Evolutionary conservation across 2,888 invertebrate species (phyloP).

Genomic region (Andrena bicolor): DNA sequence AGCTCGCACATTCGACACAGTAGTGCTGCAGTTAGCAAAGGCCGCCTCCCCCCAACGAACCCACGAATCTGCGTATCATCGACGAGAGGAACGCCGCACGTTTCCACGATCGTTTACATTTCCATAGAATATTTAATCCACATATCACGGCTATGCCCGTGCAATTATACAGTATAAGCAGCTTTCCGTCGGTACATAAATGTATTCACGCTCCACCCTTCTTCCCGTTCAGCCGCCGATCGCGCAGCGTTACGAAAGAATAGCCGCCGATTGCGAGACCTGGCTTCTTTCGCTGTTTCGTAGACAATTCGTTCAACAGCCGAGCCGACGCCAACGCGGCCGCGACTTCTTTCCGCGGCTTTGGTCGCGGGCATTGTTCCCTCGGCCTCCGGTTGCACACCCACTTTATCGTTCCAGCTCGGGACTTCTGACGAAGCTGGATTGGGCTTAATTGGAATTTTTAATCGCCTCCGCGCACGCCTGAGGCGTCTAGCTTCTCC

Average conservation of each 20-base stretch:
- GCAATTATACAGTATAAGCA: too few relatives aligned
- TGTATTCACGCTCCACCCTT: neutral
- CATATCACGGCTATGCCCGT: too few relatives aligned
- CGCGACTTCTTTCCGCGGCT: neutral
- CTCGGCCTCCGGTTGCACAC: neutral
- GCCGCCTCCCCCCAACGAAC: too few relatives aligned
- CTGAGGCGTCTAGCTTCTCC: conserved; percentile 9
- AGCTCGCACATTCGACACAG: too few relatives aligned
- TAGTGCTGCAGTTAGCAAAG: too few relatives aligned
- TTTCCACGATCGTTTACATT: too few relatives aligned
- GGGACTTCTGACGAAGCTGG: conserved; percentile 44
- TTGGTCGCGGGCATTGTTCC: neutral
- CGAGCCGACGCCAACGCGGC: too few relatives aligned
- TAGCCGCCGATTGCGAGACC: conserved; percentile 4
- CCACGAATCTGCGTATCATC: too few relatives aligned
- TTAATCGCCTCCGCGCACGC: conserved; percentile 48
- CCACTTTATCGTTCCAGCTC: neutral
- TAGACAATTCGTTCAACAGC: neutral
- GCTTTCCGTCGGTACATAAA: neutral
- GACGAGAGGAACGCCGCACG: too few relatives aligned
- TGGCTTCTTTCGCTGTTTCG: neutral
- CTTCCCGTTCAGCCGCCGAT: neutral
- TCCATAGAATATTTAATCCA: too few relatives aligned
- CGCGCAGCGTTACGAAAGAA: conserved; percentile 10
- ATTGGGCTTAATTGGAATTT: conserved; percentile 71